These are phyloP conservation scores for Ypsolopha sequella DNA, from an alignment of 2,888 invertebrate species.

Conservation along the genomic window DNA sequence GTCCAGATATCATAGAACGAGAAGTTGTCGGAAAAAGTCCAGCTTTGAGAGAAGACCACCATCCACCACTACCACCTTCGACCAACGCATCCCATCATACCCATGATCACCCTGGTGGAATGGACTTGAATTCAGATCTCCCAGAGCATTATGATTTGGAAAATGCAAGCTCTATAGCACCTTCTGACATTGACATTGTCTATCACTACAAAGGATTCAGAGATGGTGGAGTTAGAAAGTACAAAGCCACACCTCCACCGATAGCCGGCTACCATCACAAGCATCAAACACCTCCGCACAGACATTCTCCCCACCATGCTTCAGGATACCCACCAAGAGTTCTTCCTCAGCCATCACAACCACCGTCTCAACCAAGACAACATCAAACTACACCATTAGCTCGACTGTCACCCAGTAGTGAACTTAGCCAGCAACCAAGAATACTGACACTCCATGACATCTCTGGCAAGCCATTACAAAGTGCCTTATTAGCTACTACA, in stretches of 20 bases:
- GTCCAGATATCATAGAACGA: constrained; percentile 94
- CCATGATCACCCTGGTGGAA: constrained; percentile 79
- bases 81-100: constrained; percentile 78
- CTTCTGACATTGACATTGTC: constrained; percentile 96
- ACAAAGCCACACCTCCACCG: constrained; percentile 88
- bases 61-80: constrained; percentile 83
- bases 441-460: constrained; percentile 95
- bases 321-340: constrained; percentile 81
- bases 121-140: constrained; percentile 82
- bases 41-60: constrained; percentile 82
- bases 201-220: constrained; percentile 96
- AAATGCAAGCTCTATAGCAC: constrained; percentile 97
- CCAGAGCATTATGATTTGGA: constrained; percentile 97
- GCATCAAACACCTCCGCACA: constrained; percentile 79
- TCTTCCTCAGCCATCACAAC: constrained; percentile 77
- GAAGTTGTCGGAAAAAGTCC: constrained; percentile 90
- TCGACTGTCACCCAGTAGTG: constrained; percentile 91
- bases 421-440: constrained; percentile 91
- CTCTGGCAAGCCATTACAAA: constrained; percentile 92
- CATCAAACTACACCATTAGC: constrained; percentile 94
- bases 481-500: constrained; percentile 89
- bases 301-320: constrained; percentile 83
- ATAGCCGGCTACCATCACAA: constrained; percentile 83
- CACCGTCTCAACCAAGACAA: constrained; percentile 76
- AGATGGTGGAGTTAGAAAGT: constrained; percentile 87